Conservation (phyloP, 2,888 invertebrate genomes). For the Nematopogon swammerdamellus region DNA sequence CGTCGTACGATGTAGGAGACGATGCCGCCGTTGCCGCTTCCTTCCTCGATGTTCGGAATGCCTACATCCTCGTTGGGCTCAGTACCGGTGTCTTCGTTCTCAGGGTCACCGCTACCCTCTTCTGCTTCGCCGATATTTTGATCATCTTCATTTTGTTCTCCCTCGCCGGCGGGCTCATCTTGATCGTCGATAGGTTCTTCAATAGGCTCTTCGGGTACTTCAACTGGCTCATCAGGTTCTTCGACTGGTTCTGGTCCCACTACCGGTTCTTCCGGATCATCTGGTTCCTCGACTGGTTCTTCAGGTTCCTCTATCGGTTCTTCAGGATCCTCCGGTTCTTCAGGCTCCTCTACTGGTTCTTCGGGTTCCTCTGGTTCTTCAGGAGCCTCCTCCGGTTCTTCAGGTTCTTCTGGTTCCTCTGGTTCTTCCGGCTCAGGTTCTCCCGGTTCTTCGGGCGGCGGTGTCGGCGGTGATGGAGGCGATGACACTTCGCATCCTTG, state of each 20-base stretch:
- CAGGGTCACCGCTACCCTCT: constrained; percentile 7
- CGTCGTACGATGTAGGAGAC: too few species aligned
- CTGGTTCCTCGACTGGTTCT: constrained; percentile 8
- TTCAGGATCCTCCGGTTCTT: constrained; percentile 15
- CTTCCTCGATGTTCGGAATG: too few species aligned
- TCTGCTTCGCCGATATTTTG: constrained; percentile 9
- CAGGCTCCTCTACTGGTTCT: constrained; percentile 14
- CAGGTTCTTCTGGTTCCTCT: constrained; percentile 4
- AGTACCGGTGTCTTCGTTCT: constrained; percentile 7
- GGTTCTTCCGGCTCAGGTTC: background rate
- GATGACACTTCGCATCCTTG: constrained; percentile 17
- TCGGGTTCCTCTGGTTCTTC: constrained; percentile 1
- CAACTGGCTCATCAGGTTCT: constrained; percentile 2
- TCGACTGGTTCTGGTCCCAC: constrained; percentile 11
- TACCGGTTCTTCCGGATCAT: constrained; percentile 15
- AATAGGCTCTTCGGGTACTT: constrained; percentile 4
- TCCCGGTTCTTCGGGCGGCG: too few species aligned
- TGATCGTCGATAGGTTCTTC: constrained; percentile 10
- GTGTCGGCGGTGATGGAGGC: constrained; percentile 6
- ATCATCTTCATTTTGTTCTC: constrained; percentile 8
- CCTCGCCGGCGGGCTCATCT: constrained; percentile 8
- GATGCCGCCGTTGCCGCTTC: too few species aligned
- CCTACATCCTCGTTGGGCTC: too few species aligned
- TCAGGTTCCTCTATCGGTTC: constrained; percentile 13
- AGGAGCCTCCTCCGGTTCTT: constrained; percentile 3